Conservation (phyloP, 2,888 invertebrate genomes). For the Resseliella maxima region DNA sequence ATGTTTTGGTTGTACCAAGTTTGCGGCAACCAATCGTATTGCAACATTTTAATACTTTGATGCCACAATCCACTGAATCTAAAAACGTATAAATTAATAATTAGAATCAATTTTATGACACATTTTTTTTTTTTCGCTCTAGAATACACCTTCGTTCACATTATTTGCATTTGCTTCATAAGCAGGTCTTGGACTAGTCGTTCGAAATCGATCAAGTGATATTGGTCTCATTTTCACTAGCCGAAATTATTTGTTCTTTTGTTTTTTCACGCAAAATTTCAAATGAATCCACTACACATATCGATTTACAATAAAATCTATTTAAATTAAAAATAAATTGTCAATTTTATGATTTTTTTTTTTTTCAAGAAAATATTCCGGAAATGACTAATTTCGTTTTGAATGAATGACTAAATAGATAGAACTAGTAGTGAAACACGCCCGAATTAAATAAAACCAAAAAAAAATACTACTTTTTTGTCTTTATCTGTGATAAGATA, state of each 20-base stretch:
- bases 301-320: neutral
- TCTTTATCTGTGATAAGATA: neutral
- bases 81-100: constrained; percentile 54
- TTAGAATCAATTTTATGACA: constrained; percentile 3
- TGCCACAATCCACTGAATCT: constrained; percentile 70
- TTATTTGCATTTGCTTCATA: constrained; percentile 61
- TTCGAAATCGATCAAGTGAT: constrained; percentile 42
- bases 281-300: neutral
- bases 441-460: constrained; percentile 44
- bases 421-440: neutral
- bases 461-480: neutral
- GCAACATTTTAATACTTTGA: constrained; percentile 68
- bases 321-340: no score
- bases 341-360: neutral
- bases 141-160: constrained; percentile 61
- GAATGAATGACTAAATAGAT: constrained; percentile 12
- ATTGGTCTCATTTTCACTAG: neutral
- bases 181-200: constrained; percentile 59
- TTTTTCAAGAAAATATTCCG: neutral
- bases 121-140: neutral
- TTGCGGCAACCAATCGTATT: constrained; percentile 67
- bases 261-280: neutral
- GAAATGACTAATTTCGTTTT: neutral
- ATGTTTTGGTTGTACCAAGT: constrained; percentile 68
- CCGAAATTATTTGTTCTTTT: no score